Evolutionary conservation across 1,140 invertebrate genomes (phyloP), one percentile per base, ranked within the genome.

Genomic region (Proales similis): DNA sequence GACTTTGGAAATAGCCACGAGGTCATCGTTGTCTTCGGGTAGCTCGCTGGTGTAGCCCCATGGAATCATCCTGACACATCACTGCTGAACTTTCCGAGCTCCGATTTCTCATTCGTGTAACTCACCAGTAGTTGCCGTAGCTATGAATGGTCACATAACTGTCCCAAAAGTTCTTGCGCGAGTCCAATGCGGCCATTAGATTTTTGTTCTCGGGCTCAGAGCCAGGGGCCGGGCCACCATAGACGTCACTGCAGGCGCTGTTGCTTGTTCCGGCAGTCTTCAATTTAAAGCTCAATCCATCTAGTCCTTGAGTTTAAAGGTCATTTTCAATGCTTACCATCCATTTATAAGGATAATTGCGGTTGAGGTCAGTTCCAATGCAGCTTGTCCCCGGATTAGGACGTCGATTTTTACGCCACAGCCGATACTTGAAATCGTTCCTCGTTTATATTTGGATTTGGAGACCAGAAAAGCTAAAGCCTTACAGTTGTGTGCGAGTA

Each of bases 391-490:
- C 30, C 12, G 9, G 20, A 45, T 61, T 46, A 30, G 57, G 57
- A 17, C 30, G 4, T 42, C 64, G 33, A 49, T 45, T 65, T 36
- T 66, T 66, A 17, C 65, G 32, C 65, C 65, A 66, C 48, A 66
- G 39, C 20, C 65, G 45, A 20, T 33, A 24, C 43, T 63, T 27
- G 32, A 48, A 48, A 33, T n/a, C n/a, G n/a, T n/a, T n/a, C n/a
- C n/a, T n/a, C n/a, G n/a, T n/a, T n/a, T n/a, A n/a, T n/a, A n/a
- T n/a, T n/a, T n/a, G n/a, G n/a, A n/a, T n/a, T n/a, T n/a, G n/a
- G n/a, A n/a, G n/a, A n/a, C n/a, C n/a, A n/a, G n/a, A n/a, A n/a
- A 0, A 24, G 22, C n/a, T 42, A 26, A n/a, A 29, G 1, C 24
- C 43, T 24, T 48, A 63, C 43, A 38, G 27, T 48, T 24, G 24